phyloP scores from a whole-genome alignment of 2,797 vertebrate species.

The Oophaga sylvatica region DNA sequence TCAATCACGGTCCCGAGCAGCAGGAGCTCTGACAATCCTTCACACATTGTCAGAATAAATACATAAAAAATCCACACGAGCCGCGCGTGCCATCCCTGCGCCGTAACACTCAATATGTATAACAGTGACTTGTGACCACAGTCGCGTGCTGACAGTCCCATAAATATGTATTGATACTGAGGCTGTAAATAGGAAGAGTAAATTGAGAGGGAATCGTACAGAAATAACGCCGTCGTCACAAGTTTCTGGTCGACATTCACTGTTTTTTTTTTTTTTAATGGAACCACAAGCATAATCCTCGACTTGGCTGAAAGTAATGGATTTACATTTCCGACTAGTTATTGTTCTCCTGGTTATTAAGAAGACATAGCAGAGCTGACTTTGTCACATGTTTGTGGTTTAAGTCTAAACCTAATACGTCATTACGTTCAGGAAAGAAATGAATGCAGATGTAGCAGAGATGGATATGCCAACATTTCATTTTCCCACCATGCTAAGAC shows the following conservation, averaged over 20 bases:
- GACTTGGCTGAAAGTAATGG: background rate
- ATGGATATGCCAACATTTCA: too few species aligned
- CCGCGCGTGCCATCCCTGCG: conserved; percentile 15
- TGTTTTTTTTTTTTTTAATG: background rate
- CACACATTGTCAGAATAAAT: conserved; percentile 60
- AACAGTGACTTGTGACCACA: conserved; percentile 51
- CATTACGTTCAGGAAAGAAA: background rate
- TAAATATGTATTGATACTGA: conserved; percentile 58
- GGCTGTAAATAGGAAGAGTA: conserved; percentile 43
- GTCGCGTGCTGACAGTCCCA: conserved; percentile 47
- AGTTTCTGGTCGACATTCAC: background rate
- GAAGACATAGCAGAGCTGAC: background rate
- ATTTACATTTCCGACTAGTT: background rate
- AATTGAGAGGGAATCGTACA: conserved; percentile 34
- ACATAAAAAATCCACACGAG: conserved; percentile 54
- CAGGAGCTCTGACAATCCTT: conserved; percentile 50
- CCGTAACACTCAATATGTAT: conserved; percentile 53
- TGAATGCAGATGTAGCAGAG: too few species aligned
- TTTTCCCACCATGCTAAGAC: too few species aligned
- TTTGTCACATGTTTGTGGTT: background rate
- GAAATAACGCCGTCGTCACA: conserved; percentile 2
- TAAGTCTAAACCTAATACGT: background rate
- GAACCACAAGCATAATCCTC: background rate
- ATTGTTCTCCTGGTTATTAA: background rate
- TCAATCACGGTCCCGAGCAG: conserved; percentile 54